phyloP scores from a whole-genome alignment of 2,888 invertebrate species.

The Trachelus iudaicus region DNA sequence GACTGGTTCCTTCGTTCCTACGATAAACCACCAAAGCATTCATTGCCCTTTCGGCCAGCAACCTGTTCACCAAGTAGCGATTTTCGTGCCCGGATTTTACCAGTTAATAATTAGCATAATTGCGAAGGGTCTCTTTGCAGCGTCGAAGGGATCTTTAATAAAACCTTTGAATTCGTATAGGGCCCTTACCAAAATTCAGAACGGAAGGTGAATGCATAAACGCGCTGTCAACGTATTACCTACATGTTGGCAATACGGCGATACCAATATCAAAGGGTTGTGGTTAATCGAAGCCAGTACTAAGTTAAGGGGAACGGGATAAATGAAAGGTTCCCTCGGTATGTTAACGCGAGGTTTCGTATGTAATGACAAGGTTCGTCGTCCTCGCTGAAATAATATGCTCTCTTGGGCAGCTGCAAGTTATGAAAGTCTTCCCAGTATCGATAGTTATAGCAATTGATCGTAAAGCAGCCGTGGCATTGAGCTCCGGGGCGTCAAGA shows the following conservation, averaged over 20 bases:
- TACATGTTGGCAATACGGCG: background rate
- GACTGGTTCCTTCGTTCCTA: slow-evolving; percentile 19
- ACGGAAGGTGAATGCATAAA: background rate
- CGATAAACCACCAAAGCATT: slow-evolving; percentile 33
- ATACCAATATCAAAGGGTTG: background rate
- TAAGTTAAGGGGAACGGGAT: slow-evolving; percentile 43
- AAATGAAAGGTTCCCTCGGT: slow-evolving; percentile 47
- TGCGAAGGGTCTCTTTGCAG: background rate
- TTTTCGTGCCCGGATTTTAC: background rate
- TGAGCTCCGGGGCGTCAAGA: background rate
- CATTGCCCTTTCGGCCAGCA: slow-evolving; percentile 47
- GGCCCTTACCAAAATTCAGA: background rate
- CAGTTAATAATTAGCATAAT: background rate
- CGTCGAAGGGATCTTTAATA: background rate
- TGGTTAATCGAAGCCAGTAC: slow-evolving; percentile 28
- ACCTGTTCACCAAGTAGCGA: slow-evolving; percentile 39
- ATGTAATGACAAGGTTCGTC: slow-evolving; percentile 31
- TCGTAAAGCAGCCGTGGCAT: slow-evolving; percentile 29
- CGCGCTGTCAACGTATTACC: background rate
- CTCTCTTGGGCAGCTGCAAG: slow-evolving; percentile 40
- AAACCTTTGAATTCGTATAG: background rate
- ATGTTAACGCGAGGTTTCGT: slow-evolving; percentile 14
- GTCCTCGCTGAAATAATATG: slow-evolving; percentile 50
- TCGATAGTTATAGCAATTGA: slow-evolving; percentile 38
- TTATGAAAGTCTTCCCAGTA: slow-evolving; percentile 51